A percentile compares a stretch with the other conserved stretches of the same genome.
Evolutionary conservation across 2,888 invertebrate species (phyloP).

Genomic region (Aphodius granarius): DNA sequence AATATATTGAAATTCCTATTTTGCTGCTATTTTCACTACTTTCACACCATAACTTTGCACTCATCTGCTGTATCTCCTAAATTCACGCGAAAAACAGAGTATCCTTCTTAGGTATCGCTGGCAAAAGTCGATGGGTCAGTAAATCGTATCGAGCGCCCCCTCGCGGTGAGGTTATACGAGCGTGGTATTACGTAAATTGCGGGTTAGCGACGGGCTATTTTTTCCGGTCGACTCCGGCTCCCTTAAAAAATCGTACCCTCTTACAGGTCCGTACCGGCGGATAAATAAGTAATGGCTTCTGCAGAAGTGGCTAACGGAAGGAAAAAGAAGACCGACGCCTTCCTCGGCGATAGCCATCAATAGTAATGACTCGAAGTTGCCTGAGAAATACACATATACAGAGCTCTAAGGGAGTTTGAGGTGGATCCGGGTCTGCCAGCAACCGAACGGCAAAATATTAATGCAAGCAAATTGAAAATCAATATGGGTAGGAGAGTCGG

Average conservation of each 20-base stretch:
- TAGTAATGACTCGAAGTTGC: not conserved
- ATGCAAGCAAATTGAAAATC: slow-evolving; percentile 52
- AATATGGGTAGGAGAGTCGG: slow-evolving; percentile 40
- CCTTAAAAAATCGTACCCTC: not conserved
- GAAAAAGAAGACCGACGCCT: not conserved
- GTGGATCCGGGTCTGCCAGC: slow-evolving; percentile 19
- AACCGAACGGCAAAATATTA: slow-evolving; percentile 45
- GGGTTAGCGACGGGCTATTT: not conserved
- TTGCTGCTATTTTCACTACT: too few relatives aligned
- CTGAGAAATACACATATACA: not conserved
- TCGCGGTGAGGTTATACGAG: not conserved
- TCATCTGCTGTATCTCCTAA: too few relatives aligned
- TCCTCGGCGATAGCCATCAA: not conserved
- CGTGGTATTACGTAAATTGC: not conserved
- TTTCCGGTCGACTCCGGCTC: not conserved
- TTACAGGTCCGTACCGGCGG: not conserved
- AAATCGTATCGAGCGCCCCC: not conserved
- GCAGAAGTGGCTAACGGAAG: not conserved
- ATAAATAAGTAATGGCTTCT: not conserved
- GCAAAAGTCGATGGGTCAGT: not conserved
- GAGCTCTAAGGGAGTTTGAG: not conserved
- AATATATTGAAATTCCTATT: not conserved
- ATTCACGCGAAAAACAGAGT: not conserved
- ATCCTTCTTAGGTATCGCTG: not conserved
- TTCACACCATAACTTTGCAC: too few relatives aligned